These are phyloP conservation scores for Thunnus thynnus DNA, from an alignment of 2,113 vertebrate species.

Conservation along the genomic window DNA sequence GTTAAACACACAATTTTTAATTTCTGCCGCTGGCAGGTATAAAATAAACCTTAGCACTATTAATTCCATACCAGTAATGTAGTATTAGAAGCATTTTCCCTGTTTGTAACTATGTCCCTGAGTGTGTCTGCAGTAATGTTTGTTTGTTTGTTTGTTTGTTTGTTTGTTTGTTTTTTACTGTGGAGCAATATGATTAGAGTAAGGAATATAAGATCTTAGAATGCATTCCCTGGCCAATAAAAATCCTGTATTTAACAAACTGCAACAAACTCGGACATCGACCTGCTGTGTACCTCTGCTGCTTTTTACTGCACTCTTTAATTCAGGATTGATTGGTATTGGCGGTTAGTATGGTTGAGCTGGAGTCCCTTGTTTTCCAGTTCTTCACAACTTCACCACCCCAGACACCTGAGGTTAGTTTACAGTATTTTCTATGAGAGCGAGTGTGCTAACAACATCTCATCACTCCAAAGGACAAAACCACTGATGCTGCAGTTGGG, in stretches of 20 bases:
- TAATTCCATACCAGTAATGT: too few species aligned
- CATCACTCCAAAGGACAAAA: constrained; percentile 19
- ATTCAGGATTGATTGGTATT: constrained; percentile 59
- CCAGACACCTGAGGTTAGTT: constrained; percentile 24
- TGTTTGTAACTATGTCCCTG: too few species aligned
- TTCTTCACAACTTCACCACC: constrained; percentile 8
- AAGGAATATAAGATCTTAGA: too few species aligned
- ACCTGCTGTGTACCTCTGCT: constrained; percentile 31
- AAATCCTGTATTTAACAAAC: too few species aligned
- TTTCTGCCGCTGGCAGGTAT: too few species aligned
- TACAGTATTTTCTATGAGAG: constrained; percentile 32
- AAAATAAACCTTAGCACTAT: too few species aligned
- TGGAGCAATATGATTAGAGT: too few species aligned
- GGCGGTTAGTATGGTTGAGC: constrained; percentile 28
- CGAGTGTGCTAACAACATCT: constrained; percentile 40
- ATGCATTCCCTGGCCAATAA: too few species aligned
- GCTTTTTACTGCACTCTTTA: constrained; percentile 36
- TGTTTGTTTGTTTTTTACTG: not conserved
- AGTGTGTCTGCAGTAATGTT: not conserved
- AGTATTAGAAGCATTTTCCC: too few species aligned
- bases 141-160: not conserved
- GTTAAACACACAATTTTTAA: too few species aligned
- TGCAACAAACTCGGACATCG: not conserved
- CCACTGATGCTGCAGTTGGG: not conserved
- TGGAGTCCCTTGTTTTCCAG: constrained; percentile 33